Conservation (phyloP, 2,113 vertebrate species). For the Nerophis ophidion region DNA sequence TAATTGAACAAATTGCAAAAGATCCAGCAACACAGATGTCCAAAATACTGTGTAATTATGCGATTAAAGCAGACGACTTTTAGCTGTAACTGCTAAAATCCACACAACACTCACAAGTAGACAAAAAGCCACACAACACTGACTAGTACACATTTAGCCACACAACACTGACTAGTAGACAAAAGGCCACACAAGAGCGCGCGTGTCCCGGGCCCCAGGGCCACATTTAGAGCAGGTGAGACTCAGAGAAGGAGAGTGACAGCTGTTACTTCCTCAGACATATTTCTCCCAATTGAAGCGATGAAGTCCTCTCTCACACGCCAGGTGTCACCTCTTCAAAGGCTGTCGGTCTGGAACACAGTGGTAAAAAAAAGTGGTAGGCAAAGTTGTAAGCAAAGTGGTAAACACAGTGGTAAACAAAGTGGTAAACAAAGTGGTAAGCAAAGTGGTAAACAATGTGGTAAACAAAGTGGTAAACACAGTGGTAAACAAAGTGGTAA, state of each 20-base stretch:
- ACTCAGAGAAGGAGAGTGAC: conserved; percentile 44
- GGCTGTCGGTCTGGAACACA: conserved; percentile 54
- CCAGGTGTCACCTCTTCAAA: conserved; percentile 34
- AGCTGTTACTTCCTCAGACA: conserved; percentile 56
- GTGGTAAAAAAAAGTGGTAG: too few species aligned
- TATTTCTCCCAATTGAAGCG: conserved; percentile 46
- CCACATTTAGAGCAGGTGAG: conserved; percentile 43
- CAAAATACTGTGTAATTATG: too few species aligned
- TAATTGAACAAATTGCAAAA: too few species aligned
- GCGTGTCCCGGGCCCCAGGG: conserved; percentile 31
- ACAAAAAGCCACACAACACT: conserved; percentile 18
- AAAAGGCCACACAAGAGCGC: not conserved
- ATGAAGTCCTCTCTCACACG: conserved; percentile 27
- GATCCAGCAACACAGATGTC: too few species aligned
- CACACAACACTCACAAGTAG: conserved; percentile 32
- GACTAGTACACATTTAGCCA: too few species aligned
- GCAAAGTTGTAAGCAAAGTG: too few species aligned
- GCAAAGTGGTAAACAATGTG: conserved; percentile 62
- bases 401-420: conserved; percentile 59
- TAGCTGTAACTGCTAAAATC: too few species aligned
- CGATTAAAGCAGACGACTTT: too few species aligned
- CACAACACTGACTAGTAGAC: not conserved
- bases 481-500: conserved; percentile 57
- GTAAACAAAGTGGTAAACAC: conserved; percentile 59
- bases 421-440: too few species aligned